Evolutionary conservation across 2,113 vertebrate species (phyloP).

Genomic region (Pollachius pollachius): DNA sequence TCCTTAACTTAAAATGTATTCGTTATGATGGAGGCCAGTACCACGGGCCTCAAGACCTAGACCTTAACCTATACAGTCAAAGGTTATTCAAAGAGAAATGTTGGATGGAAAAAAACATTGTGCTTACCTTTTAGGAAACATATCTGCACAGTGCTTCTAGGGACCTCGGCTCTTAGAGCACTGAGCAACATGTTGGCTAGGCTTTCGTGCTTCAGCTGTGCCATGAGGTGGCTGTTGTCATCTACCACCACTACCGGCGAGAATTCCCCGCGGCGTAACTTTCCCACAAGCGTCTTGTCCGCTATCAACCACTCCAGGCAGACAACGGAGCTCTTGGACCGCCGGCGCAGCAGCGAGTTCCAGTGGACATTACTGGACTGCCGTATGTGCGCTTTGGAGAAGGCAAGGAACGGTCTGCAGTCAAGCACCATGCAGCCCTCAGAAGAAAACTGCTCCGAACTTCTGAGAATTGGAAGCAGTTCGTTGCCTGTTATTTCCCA

Average conservation of each 20-base stretch:
- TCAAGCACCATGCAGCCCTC: conserved; percentile 76
- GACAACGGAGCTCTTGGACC: conserved; percentile 72
- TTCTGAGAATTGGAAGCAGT: conserved; percentile 73
- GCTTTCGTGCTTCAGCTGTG: conserved; percentile 70
- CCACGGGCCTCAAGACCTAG: too few species aligned
- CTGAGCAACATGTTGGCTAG: conserved; percentile 74
- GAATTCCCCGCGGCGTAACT: conserved; percentile 72
- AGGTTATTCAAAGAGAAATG: too few species aligned
- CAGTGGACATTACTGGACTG: conserved; percentile 80
- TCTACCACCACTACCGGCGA: conserved; percentile 79
- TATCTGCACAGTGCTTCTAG: conserved; percentile 53
- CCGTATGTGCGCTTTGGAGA: conserved; percentile 71
- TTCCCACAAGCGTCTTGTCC: conserved; percentile 72
- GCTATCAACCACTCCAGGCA: conserved; percentile 81
- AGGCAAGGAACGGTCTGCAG: conserved; percentile 83
- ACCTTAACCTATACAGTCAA: too few species aligned
- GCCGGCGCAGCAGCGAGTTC: conserved; percentile 81
- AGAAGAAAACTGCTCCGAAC: conserved; percentile 60
- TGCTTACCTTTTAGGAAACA: conserved; percentile 79
- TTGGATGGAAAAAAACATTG: too few species aligned
- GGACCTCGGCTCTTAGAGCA: conserved; percentile 73
- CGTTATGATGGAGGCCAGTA: too few species aligned
- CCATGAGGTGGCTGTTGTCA: conserved; percentile 62
- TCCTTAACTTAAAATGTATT: too few species aligned
- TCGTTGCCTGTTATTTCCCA: conserved; percentile 68